Conservation (phyloP, 2,888 invertebrate genomes). For the Bursaphelenchus okinawaensis region DNA sequence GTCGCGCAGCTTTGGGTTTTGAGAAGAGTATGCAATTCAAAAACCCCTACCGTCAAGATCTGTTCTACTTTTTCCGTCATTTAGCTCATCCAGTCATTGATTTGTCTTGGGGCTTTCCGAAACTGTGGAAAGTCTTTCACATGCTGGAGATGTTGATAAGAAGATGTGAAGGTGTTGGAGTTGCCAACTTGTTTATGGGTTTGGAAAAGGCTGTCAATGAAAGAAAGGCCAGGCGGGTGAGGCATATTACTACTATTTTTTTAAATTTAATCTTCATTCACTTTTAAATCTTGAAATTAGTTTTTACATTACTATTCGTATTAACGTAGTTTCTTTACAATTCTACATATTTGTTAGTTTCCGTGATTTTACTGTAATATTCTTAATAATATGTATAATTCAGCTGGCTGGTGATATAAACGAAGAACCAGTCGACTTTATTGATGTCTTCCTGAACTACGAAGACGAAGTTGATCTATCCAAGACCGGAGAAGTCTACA, state of each 20-base stretch:
- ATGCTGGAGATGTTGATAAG: slow-evolving; percentile 3
- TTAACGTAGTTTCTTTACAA: too few species aligned
- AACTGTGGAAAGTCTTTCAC: background rate
- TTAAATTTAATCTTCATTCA: too few species aligned
- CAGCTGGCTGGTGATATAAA: slow-evolving; percentile 13
- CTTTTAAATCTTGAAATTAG: too few species aligned
- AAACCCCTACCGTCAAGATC: slow-evolving; percentile 8
- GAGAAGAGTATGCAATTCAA: slow-evolving; percentile 20
- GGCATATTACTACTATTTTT: too few species aligned
- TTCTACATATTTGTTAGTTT: background rate
- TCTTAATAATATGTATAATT: background rate
- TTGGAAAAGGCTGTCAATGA: background rate
- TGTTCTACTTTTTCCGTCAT: slow-evolving; percentile 15
- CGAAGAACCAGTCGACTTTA: slow-evolving; percentile 42
- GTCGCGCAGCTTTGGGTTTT: slow-evolving; percentile 60
- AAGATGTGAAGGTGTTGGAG: background rate
- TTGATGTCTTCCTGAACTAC: slow-evolving; percentile 50
- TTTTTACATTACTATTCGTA: too few species aligned
- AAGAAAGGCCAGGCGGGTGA: background rate
- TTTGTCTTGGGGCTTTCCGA: background rate
- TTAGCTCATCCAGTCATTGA: background rate
- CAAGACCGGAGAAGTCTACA: background rate
- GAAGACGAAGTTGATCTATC: slow-evolving; percentile 25
- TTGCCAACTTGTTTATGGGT: background rate
- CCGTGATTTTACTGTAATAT: background rate